phyloP scores from a whole-genome alignment of 1,140 invertebrate species.

The Parapsyche elsis region DNA sequence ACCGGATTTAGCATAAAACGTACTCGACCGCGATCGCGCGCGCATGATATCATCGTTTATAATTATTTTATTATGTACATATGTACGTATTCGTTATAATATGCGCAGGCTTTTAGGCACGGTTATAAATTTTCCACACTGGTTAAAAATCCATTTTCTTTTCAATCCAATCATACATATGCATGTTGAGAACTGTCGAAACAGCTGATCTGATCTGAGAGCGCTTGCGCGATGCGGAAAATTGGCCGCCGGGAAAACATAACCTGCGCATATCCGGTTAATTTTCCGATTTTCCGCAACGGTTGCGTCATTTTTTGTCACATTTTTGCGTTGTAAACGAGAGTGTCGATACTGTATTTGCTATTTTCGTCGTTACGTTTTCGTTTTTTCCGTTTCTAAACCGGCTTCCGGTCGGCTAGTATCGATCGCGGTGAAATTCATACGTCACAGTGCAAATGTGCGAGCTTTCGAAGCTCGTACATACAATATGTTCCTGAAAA shows the following conservation, averaged over 20 bases:
- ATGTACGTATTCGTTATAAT: no score
- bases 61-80: no score
- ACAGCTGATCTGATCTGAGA: slow-evolving; percentile 44
- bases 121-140: no score
- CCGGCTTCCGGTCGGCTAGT: neutral
- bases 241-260: slow-evolving; percentile 49
- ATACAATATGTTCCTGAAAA: neutral
- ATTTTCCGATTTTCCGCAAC: neutral
- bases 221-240: slow-evolving; percentile 40
- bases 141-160: neutral
- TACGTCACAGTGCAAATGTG: slow-evolving; percentile 4
- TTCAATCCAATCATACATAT: slow-evolving; percentile 1
- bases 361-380: neutral
- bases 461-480: neutral
- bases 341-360: neutral
- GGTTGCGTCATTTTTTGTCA: no score
- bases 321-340: neutral
- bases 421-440: neutral
- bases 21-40: no score
- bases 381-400: neutral
- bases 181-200: slow-evolving; percentile 22
- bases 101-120: no score
- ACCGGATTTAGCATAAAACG: no score
- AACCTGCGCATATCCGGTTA: slow-evolving; percentile 40
- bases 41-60: no score